A percentile compares a stretch with the other conserved stretches of the same genome.
phyloP scores from a whole-genome alignment of 1,140 invertebrate species.

The Reticulitermes speratus region DNA sequence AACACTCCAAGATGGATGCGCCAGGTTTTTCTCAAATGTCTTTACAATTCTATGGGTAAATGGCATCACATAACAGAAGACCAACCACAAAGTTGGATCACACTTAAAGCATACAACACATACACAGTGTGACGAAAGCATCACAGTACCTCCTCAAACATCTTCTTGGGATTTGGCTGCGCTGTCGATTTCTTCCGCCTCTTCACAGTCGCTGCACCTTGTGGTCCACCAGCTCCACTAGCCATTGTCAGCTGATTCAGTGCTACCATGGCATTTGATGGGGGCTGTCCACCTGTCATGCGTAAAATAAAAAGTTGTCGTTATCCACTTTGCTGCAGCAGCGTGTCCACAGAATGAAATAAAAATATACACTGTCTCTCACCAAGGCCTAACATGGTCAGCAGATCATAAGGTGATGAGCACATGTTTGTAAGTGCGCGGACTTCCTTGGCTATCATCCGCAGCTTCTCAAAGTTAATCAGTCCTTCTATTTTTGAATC shows the following conservation, averaged over 20 bases:
- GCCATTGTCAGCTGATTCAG: slow-evolving; percentile 72
- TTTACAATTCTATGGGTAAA: too few relatives aligned
- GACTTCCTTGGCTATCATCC: slow-evolving; percentile 98
- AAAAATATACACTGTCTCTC: not conserved
- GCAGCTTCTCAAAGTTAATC: slow-evolving; percentile 97
- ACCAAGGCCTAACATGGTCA: slow-evolving; percentile 76
- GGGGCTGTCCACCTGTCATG: slow-evolving; percentile 69
- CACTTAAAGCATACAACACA: too few relatives aligned
- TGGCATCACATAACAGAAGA: too few relatives aligned
- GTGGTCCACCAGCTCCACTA: slow-evolving; percentile 47
- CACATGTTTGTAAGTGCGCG: slow-evolving; percentile 93
- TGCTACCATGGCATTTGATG: slow-evolving; percentile 83
- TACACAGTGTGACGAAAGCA: not conserved
- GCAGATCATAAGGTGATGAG: slow-evolving; percentile 86
- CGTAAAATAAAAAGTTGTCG: not conserved
- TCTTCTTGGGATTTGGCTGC: slow-evolving; percentile 93
- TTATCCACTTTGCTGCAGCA: too few relatives aligned
- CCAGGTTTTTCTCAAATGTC: too few relatives aligned
- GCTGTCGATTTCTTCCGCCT: slow-evolving; percentile 87
- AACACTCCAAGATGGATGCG: too few relatives aligned
- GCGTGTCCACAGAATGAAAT: too few relatives aligned
- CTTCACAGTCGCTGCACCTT: slow-evolving; percentile 82
- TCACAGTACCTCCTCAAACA: slow-evolving; percentile 86
- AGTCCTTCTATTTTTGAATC: slow-evolving; percentile 90
- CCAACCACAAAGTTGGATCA: too few relatives aligned